Evolutionary conservation across 2,888 invertebrate genomes (phyloP), one percentile per base, ranked within the genome.

Genomic region (Pasiphila rectangulata): DNA sequence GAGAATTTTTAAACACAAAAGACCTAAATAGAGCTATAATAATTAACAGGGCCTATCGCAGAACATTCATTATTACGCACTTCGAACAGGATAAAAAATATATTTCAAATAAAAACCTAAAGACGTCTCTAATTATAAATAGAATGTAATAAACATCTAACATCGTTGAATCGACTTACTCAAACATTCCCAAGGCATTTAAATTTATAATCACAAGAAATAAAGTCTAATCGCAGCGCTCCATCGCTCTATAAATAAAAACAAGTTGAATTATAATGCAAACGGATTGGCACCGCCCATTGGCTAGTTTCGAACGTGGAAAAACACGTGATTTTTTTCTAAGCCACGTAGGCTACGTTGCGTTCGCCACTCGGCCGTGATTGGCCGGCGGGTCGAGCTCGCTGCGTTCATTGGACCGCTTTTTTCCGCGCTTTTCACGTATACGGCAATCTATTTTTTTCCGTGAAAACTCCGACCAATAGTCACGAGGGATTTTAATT

Each of bases 241-340:
- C 44, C 39, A 44, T 23, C 35, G 9, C 38, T 46, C 19, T 37
- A 47, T 46, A 41, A 75, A 77, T 79, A 73, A 76, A 59, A 63
- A 62, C 62, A 54, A 61, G 69, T 71, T 65, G 59, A 79, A 79
- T 82, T 73, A 75, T 75, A 80, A 79, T 76, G 79, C 72, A 72
- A 76, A 75, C 64, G 61, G 73, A 77, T 62, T 47, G 47, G 34
- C 67, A 55, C 41, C 76, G 69, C 74, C 77, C 72, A 86, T 83
- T 83, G 84, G 85, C 76, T 75, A 72, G 66, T 69, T n/a, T 63
- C 62, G 57, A 70, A 71, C 77, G 77, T 81, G 81, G 83, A 83
- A 87, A 84, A 85, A 84, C 83, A 86, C 84, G 83, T 86, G 75
- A 83, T 85, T 86, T 79, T 78, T 80, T 80, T 78, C 82, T 81